Conservation (phyloP, 2,113 vertebrate genomes). For the Hemichromis elongatus region DNA sequence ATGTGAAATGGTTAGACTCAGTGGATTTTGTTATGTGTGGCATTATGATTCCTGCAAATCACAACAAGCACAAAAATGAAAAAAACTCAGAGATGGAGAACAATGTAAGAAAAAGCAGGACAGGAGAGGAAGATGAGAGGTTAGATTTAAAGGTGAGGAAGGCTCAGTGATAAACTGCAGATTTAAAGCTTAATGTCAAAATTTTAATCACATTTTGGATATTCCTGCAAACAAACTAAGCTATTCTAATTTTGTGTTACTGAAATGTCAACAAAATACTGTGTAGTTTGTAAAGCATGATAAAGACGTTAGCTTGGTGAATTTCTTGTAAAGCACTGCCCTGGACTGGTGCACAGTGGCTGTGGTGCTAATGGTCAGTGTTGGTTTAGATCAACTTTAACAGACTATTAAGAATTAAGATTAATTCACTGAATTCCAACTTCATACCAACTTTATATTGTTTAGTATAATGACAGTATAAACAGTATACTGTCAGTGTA, state of each 20-base stretch:
- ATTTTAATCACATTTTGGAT: neutral
- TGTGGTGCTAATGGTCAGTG: neutral
- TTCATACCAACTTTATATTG: neutral
- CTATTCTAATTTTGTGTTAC: neutral
- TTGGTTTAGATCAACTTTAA: neutral
- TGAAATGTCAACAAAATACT: neutral
- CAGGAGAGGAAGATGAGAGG: neutral
- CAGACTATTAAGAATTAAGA: neutral
- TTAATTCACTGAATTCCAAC: neutral
- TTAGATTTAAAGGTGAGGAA: neutral
- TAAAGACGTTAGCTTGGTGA: neutral
- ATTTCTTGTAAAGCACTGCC: neutral
- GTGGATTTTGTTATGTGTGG: neutral
- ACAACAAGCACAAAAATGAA: neutral
- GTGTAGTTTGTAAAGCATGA: neutral
- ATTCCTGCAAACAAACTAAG: neutral
- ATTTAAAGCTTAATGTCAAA: neutral
- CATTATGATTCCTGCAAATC: accelerated
- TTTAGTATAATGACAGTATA: neutral
- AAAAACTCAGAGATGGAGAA: neutral
- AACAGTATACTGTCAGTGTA: neutral
- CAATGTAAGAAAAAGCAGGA: neutral
- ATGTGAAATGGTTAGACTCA: neutral
- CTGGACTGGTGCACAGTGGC: neutral
- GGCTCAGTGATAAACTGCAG: neutral